Base-by-base conservation (phyloP, 2,888 invertebrate species). In the Calameuta idolon region DNA sequence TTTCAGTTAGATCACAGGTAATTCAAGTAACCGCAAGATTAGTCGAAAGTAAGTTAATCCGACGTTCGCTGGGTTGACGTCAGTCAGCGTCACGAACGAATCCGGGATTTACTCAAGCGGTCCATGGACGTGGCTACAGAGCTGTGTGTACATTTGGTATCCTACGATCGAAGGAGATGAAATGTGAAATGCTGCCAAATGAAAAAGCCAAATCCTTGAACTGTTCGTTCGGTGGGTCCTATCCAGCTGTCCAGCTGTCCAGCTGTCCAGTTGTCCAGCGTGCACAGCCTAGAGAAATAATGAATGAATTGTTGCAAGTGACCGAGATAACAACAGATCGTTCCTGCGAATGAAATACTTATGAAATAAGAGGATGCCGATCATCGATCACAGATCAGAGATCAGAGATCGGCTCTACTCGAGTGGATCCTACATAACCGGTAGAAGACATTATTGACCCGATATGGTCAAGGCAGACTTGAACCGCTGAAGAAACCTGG, bases 391-490 rank as follows among this genome's bases (percentile, higher is more conserved):
- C 23, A 23, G 55, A 55, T 55, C 55, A 74, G 74, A 74, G 35
- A 74, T 33, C 30, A 74, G 34, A 71, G 71, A 12, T 71, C 55
- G 33, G 12, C 31, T 34, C 71, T 23, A 12, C 55, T 55, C 55
- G 55, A 55, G 55, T 23, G 55, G 55, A 55, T 75, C 78, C 78
- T 76, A 76, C 78, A 80, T 86, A 86, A 87, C 86, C 85, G 84
- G 87, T 83, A 83, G 80, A 85, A 85, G 87, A 87, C 89, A 86
- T 89, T 89, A 89, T 89, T 86, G 86, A 82, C 89, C 86, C 82
- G 87, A 88, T 90, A 90, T 88, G 90, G 90, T 86, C 84, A 87
- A 88, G 85, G 84, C 83, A 85, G 86, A 85, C 85, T 83, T 85
- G 84, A 85, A 86, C 85, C 82, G 81, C 79, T 83, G 82, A 83